Evolutionary conservation across 2,113 vertebrate species (phyloP), one percentile per base, ranked within the genome.

Genomic region (Xyrauchen texanus): DNA sequence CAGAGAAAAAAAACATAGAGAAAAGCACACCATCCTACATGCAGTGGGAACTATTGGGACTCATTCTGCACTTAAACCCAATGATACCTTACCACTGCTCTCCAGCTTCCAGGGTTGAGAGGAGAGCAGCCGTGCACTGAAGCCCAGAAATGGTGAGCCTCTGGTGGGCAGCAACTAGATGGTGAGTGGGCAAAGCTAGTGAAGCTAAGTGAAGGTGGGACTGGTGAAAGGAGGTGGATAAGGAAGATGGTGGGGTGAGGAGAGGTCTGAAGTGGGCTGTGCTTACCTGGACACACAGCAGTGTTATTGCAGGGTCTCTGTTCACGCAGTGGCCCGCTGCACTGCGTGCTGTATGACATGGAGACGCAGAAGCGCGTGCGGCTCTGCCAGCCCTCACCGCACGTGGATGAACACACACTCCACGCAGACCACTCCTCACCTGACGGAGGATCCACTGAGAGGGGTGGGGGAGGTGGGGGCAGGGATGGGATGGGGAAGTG

Each of bases 351-450:
- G 94, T 99, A 97, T 76, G 96, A 97, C 86, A 96, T 96, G 2
- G 96, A 97, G 86, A 98, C 95, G 46, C 97, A 99, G 94, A 98
- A 97, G 84, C 98, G 95, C 2, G 97, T 98, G 89, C 98, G 95
- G 81, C 95, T 97, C 92, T 99, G 97, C 96, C 96, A 98, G 90
- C 98, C 97, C 91, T 99, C 97, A 68, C 98, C 98, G 15, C 98
- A 99, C 10, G 98, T 98, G 86, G 96, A 93, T 0, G 97, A 99
- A 90, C 98, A 99, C 83, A 97, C 95, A 5, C 96, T 99, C 98
- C 98, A 99, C 0, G 95, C 93, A 78, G 98, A 98, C 98, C 98
- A 99, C 87, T 99, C 97, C 90, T 99, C 98, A 3, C 96, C 97
- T 88, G 92, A 88, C 10, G 95, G 91, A 0, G 97, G 94, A 91